Percentiles rank a stretch among this genome's conserved stretches.
Conservation (phyloP, 2,888 invertebrate species). For the Meandrusa payeni region DNA sequence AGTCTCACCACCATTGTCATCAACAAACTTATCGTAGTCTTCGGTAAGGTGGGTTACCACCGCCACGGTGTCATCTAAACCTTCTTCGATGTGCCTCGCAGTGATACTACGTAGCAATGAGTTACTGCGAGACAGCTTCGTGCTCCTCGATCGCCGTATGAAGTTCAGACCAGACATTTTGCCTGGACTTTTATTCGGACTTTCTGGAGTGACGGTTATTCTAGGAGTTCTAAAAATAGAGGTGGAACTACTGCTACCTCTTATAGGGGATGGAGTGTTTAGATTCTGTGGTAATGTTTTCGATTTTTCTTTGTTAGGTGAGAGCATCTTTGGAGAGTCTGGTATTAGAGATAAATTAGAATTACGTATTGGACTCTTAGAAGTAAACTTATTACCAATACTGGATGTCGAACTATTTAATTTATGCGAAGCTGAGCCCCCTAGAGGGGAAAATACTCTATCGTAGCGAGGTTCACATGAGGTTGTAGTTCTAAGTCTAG, state of each 20-base stretch:
- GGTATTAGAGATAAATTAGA: slow-evolving; percentile 72
- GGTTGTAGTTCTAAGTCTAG: slow-evolving; percentile 65
- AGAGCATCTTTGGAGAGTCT: slow-evolving; percentile 68
- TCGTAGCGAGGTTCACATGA: slow-evolving; percentile 73
- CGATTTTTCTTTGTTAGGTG: slow-evolving; percentile 76
- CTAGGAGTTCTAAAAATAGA: slow-evolving; percentile 69
- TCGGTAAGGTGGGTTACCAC: slow-evolving; percentile 65
- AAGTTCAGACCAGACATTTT: slow-evolving; percentile 79
- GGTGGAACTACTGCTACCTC: slow-evolving; percentile 69
- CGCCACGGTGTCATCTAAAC: slow-evolving; percentile 56
- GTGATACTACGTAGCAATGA: slow-evolving; percentile 82
- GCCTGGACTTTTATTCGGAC: slow-evolving; percentile 77
- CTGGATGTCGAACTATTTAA: slow-evolving; percentile 61
- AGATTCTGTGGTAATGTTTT: slow-evolving; percentile 83
- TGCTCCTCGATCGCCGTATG: slow-evolving; percentile 86
- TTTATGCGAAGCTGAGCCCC: slow-evolving; percentile 62
- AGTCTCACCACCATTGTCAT: slow-evolving; percentile 62
- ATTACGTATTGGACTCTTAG: slow-evolving; percentile 61
- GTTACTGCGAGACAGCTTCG: slow-evolving; percentile 85
- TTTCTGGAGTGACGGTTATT: slow-evolving; percentile 71
- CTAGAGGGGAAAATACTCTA: slow-evolving; percentile 67
- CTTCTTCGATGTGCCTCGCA: slow-evolving; percentile 70
- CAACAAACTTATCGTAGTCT: slow-evolving; percentile 64
- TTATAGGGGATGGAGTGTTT: slow-evolving; percentile 64
- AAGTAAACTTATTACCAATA: slow-evolving; percentile 51